Percentiles rank a stretch among this genome's conserved stretches.
phyloP scores from a whole-genome alignment of 2,888 invertebrate genomes.

The Hipparchia semele region DNA sequence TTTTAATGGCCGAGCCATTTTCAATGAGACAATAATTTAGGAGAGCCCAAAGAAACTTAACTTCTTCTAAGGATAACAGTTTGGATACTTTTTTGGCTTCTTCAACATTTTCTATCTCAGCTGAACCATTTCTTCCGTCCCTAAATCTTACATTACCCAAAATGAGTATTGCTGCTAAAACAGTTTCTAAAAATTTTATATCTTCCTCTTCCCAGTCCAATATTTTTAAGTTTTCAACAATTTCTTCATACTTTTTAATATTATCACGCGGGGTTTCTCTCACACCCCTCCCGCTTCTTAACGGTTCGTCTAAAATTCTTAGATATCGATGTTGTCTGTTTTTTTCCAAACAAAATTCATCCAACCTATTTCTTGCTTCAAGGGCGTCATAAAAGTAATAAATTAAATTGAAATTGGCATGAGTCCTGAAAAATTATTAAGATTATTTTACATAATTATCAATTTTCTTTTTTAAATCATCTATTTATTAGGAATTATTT shows the following conservation, averaged over 20 bases:
- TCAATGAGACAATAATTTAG: slow-evolving; percentile 93
- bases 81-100: slow-evolving; percentile 88
- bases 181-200: slow-evolving; percentile 86
- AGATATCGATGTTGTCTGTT: slow-evolving; percentile 90
- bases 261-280: slow-evolving; percentile 87
- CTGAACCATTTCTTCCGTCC: slow-evolving; percentile 84
- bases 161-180: slow-evolving; percentile 89
- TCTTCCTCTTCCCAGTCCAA: slow-evolving; percentile 89
- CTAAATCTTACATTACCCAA: slow-evolving; percentile 92
- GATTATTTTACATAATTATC: background rate
- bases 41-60: slow-evolving; percentile 93
- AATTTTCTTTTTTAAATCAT: background rate
- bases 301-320: slow-evolving; percentile 83
- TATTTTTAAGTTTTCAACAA: slow-evolving; percentile 84
- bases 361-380: slow-evolving; percentile 85
- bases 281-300: slow-evolving; percentile 83
- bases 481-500: slow-evolving; percentile 34
- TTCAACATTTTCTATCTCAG: slow-evolving; percentile 89
- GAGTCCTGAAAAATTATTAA: slow-evolving; percentile 83
- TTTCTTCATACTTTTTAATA: slow-evolving; percentile 84
- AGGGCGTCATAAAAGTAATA: slow-evolving; percentile 96
- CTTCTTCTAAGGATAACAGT: slow-evolving; percentile 89
- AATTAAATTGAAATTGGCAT: slow-evolving; percentile 94
- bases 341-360: slow-evolving; percentile 86
- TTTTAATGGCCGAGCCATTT: slow-evolving; percentile 86